phyloP scores from a whole-genome alignment of 2,113 vertebrate species.

The Procavia capensis region DNA sequence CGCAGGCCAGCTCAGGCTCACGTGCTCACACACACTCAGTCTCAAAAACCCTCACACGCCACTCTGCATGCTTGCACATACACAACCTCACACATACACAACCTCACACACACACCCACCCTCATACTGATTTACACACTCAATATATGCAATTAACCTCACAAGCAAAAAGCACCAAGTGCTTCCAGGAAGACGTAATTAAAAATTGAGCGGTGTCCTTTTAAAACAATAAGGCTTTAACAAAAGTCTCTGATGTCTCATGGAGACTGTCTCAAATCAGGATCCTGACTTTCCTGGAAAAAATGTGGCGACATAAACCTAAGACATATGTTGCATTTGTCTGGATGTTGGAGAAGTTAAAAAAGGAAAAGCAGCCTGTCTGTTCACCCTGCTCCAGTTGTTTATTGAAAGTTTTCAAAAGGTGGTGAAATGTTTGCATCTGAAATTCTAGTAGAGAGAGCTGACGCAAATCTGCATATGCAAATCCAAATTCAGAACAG shows the following conservation, averaged over 20 bases:
- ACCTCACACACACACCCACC: too few relatives aligned
- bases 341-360: background rate
- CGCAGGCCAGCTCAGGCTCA: background rate
- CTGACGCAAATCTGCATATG: background rate
- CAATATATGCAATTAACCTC: background rate
- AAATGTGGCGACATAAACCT: background rate
- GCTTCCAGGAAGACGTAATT: background rate
- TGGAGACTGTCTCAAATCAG: background rate
- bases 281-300: background rate
- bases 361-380: background rate
- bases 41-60: background rate
- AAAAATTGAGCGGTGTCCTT: background rate
- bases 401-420: background rate
- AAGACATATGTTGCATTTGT: background rate
- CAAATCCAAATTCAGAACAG: background rate
- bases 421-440: background rate
- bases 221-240: background rate
- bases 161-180: background rate
- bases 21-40: background rate
- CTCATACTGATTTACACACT: background rate
- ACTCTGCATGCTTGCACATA: background rate
- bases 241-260: background rate
- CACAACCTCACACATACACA: background rate
- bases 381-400: background rate
- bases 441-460: background rate